A percentile compares a stretch with the other conserved stretches of the same genome.
phyloP scores from a whole-genome alignment of 2,888 invertebrate species.

The Cataglyphis cursor region DNA sequence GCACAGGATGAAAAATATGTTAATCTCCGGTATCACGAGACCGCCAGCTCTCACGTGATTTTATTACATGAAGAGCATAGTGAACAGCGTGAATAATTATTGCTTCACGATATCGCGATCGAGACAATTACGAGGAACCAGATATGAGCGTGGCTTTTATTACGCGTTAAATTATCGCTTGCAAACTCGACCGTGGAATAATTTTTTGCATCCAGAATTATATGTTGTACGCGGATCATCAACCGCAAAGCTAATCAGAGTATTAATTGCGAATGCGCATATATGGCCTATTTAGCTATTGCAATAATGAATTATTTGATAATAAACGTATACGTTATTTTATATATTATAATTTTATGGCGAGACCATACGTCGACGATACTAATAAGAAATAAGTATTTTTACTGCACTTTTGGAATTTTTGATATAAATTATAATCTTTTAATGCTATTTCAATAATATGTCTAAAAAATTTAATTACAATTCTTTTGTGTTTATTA shows the following conservation, averaged over 20 bases:
- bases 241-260: conserved; percentile 29
- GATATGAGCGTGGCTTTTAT: conserved; percentile 51
- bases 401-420: not conserved
- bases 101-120: conserved; percentile 63
- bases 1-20: conserved; percentile 17
- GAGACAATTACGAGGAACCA: conserved; percentile 51
- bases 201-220: conserved; percentile 13
- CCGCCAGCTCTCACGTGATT: conserved; percentile 62
- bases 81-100: conserved; percentile 67
- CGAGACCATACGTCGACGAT: not conserved
- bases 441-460: not conserved
- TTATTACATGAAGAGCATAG: conserved; percentile 63
- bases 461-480: not conserved
- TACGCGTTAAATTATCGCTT: conserved; percentile 47
- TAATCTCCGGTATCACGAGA: conserved; percentile 67
- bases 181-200: conserved; percentile 17
- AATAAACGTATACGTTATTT: not conserved
- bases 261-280: conserved; percentile 26
- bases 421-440: not conserved
- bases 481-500: not conserved
- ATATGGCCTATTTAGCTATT: not conserved
- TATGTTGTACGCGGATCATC: conserved; percentile 10
- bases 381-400: not conserved
- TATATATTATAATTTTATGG: not conserved
- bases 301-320: not conserved